Conservation (phyloP, 2,888 invertebrate genomes). For the Melieria omissa region DNA sequence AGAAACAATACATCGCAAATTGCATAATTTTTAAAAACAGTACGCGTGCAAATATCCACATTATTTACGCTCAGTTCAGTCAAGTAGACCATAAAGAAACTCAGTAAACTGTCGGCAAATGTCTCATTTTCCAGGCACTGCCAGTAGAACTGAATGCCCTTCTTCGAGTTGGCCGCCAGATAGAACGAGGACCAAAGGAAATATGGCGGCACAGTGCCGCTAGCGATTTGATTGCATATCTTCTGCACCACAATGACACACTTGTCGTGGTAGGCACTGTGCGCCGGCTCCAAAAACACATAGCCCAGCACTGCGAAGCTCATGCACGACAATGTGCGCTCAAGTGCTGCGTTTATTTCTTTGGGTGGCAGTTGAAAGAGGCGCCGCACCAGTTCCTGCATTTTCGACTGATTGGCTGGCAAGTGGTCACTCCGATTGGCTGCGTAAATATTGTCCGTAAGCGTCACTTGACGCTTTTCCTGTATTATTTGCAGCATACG, state of each 20-base stretch:
- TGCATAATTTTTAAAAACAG: not conserved
- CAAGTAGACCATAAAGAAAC: conserved; percentile 21
- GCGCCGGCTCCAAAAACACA: conserved; percentile 19
- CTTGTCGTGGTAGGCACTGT: conserved; percentile 14
- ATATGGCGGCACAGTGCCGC: conserved; percentile 6
- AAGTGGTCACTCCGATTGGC: not conserved
- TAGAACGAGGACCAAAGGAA: conserved; percentile 20
- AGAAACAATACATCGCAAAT: conserved; percentile 10
- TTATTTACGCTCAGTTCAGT: not conserved
- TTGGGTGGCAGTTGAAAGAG: conserved; percentile 19
- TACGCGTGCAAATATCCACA: not conserved
- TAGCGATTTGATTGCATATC: conserved; percentile 19
- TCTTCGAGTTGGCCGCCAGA: conserved; percentile 12
- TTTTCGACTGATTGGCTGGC: conserved; percentile 1
- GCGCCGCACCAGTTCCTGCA: conserved; percentile 11
- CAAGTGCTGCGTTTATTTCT: conserved; percentile 19
- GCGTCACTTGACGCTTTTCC: not conserved
- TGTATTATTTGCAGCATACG: conserved; percentile 1
- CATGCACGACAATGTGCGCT: conserved; percentile 5
- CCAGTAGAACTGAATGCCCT: conserved; percentile 19
- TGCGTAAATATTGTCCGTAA: not conserved
- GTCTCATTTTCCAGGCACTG: conserved; percentile 17
- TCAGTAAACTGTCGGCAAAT: conserved; percentile 19
- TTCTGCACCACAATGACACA: conserved; percentile 25
- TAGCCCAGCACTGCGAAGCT: conserved; percentile 18